Base-by-base conservation (phyloP, 2,797 vertebrate genomes). In the Hypotaenidia okinawae region DNA sequence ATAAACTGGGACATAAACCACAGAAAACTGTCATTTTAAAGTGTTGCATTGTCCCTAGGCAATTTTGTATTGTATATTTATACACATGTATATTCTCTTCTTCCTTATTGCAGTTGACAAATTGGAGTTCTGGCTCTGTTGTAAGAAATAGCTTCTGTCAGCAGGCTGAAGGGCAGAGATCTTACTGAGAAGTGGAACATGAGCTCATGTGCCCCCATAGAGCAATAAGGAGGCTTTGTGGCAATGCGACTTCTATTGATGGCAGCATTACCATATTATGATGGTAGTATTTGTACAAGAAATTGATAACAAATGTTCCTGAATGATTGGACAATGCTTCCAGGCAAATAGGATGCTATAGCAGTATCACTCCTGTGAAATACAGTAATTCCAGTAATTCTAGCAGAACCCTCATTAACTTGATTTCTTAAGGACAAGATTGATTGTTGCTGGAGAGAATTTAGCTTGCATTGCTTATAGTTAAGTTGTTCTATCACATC, bases 51-150 rank as follows among this genome's bases (percentile, higher is more conserved):
- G 13, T 79, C 33, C 30, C 7, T 62, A 16, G 3, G 4, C 17
- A 66, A 61, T 66, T 74, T 45, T 54, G 1, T 73, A 19, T 59
- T 1, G 3, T 76, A 37, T 72, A 30, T 75, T 81, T 79, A 68
- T 47, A 49, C 11, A 21, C 13, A 57, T 0, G 3, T 0, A 1
- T 58, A 14, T 30, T 90, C 58, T 52, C 2, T 33, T 45, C 32
- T 51, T 75, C 19, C 19, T 73, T 84, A 84, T 52, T 77, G 16
- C 13, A 61, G 28, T 58, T 88, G 73, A 70, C 37, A 92, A 87
- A 69, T 37, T 61, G 4, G 6, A 57, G 16, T 41, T 94, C 45
- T 70, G 45, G 9, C 21, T 77, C 49, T 55, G 25, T 74, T 66
- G 21, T 41, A 6, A 3, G 39, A 80, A 91, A 84, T 1, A 62